Evolutionary conservation across 2,113 vertebrate genomes (phyloP), one percentile per base, ranked within the genome.

Genomic region (Syngnathus scovelli): DNA sequence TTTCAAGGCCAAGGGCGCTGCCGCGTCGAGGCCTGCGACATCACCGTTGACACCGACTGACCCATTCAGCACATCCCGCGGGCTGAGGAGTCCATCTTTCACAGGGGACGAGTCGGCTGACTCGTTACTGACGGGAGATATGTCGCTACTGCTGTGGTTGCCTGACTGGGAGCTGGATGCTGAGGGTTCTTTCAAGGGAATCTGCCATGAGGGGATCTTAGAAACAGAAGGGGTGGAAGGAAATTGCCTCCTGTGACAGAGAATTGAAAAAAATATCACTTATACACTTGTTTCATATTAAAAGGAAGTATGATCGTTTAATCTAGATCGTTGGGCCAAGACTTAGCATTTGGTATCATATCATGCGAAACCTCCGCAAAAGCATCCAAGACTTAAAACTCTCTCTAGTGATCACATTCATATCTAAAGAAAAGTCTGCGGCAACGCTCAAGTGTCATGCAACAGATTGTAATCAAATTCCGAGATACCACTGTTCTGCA

Each of bases 101-200:
- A 93, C 69, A 0, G 97, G 97, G 0, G 97, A 98, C 0, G 94
- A 92, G 9, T 89, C 86, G 38, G 85, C 67, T 0, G 96, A 98
- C 88, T 98, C 97, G 0, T 94, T 94, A 86, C 95, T 98, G 82
- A 98, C 94, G 0, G 97, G 96, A 0, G 96, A 98, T 89, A 98
- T 99, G 91, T 99, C 97, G 0, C 95, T 98, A 92, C 97, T 99
- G 93, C 95, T 99, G 83, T 96, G 95, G 89, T 91, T 94, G 84
- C 84, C 78, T 0, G 92, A 87, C 0, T 87, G 89, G 0, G 93
- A 76, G 87, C 84, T 89, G 69, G 94, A 91, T 33, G 91, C 88
- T 0, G 93, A 89, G 0, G 92, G 86, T 0, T 94, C 89, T 84
- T 98, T 98, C 78, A 99, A 89, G 0, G 95, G 94, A 78, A 98